These are phyloP conservation scores for Cherax destructor DNA, from an alignment of 1,140 invertebrate species.

Conservation along the genomic window DNA sequence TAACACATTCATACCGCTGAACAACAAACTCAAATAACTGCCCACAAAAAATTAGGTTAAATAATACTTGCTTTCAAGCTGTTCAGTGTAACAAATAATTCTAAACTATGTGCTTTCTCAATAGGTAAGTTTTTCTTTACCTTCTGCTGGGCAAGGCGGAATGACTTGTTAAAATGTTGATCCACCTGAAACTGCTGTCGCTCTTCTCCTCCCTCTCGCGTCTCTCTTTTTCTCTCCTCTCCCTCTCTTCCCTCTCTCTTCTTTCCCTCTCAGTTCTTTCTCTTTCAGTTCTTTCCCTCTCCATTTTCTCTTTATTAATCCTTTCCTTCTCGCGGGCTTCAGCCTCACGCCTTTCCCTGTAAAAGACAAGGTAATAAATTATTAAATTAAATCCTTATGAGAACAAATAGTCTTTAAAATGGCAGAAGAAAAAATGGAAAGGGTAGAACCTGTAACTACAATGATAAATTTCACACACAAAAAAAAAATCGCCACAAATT, in stretches of 20 bases:
- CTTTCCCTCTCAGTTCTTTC: conserved; percentile 56
- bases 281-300: conserved; percentile 8
- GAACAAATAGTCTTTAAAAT: too few species aligned
- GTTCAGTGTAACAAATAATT: too few species aligned
- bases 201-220: conserved; percentile 79
- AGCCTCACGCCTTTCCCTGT: conserved; percentile 76
- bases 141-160: conserved; percentile 88
- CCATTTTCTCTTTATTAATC: conserved; percentile 75
- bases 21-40: too few species aligned
- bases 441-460: too few species aligned
- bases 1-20: too few species aligned
- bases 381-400: neutral
- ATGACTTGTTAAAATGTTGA: conserved; percentile 92
- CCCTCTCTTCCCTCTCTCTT: conserved; percentile 76
- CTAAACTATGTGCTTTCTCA: too few species aligned
- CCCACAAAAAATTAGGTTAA: too few species aligned
- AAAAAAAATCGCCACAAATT: too few species aligned
- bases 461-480: too few species aligned
- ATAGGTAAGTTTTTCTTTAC: conserved; percentile 75
- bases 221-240: conserved; percentile 73
- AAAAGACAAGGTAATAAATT: conserved; percentile 34
- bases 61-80: too few species aligned
- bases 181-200: conserved; percentile 86
- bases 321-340: conserved; percentile 81
- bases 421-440: too few species aligned